phyloP scores from a whole-genome alignment of 2,113 vertebrate species.

The Corydoras sp. region DNA sequence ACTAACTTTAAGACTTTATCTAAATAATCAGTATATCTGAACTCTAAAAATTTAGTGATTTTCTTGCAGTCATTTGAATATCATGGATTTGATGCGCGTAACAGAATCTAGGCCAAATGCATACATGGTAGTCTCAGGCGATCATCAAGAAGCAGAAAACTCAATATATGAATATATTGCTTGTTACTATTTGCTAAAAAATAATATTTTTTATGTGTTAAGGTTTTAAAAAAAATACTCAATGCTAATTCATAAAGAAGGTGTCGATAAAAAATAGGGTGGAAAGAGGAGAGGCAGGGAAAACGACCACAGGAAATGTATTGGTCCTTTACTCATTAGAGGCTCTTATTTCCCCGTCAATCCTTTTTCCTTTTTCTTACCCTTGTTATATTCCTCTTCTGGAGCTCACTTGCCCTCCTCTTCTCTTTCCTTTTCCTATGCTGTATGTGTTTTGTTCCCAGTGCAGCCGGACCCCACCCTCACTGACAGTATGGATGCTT shows the following conservation, averaged over 20 bases:
- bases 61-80: background rate
- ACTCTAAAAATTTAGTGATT: background rate
- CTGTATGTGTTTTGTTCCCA: conserved; percentile 59
- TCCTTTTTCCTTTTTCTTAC: conserved; percentile 54
- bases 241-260: background rate
- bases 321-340: conserved; percentile 47
- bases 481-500: conserved; percentile 65
- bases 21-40: background rate
- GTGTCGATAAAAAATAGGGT: conserved; percentile 13
- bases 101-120: conserved; percentile 47
- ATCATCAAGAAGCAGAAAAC: background rate
- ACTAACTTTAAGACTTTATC: too few relatives aligned
- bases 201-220: background rate
- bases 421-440: conserved; percentile 47
- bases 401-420: conserved; percentile 54
- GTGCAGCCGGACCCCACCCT: conserved; percentile 70
- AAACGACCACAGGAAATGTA: conserved; percentile 35
- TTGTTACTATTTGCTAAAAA: background rate
- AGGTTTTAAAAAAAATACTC: background rate
- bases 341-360: conserved; percentile 44
- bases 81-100: conserved; percentile 1
- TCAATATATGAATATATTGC: background rate
- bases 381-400: conserved; percentile 67
- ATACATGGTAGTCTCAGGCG: conserved; percentile 24
- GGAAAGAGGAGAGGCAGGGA: conserved; percentile 36